These are phyloP conservation scores for Drosophila hamatofila DNA, from an alignment of 2,888 invertebrate genomes.

Conservation along the genomic window DNA sequence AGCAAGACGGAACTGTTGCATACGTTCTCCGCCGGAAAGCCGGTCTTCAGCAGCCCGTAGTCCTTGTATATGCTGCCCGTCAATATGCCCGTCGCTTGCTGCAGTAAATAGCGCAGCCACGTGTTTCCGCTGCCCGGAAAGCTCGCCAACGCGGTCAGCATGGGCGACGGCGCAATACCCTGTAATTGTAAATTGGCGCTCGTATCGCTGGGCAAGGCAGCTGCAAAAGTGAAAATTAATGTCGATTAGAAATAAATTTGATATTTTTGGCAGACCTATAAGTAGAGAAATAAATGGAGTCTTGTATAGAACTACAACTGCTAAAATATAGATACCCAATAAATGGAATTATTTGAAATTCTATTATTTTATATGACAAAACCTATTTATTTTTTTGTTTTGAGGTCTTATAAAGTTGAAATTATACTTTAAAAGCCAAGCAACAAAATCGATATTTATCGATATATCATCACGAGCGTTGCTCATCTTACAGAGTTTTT, in stretches of 20 bases:
- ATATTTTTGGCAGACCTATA: background rate
- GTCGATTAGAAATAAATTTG: background rate
- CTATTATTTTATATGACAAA: no score
- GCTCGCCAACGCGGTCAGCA: slow-evolving; percentile 88
- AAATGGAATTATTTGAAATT: no score
- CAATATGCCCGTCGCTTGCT: slow-evolving; percentile 91
- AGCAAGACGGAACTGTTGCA: slow-evolving; percentile 91
- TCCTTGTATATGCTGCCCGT: slow-evolving; percentile 94
- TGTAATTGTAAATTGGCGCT: slow-evolving; percentile 43
- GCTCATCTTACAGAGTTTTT: background rate
- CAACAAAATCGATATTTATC: background rate
- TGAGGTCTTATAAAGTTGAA: no score
- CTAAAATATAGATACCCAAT: no score
- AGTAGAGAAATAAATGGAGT: background rate
- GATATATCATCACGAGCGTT: background rate
- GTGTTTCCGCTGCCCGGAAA: slow-evolving; percentile 95
- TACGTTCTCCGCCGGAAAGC: slow-evolving; percentile 92
- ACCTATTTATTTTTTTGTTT: no score
- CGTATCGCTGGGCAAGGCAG: slow-evolving; percentile 66
- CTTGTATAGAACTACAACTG: no score
- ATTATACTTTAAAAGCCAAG: no score
- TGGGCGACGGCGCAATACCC: slow-evolving; percentile 53
- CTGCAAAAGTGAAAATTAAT: slow-evolving; percentile 34
- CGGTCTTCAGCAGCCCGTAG: slow-evolving; percentile 91
- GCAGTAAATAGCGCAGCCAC: slow-evolving; percentile 92